phyloP scores from a whole-genome alignment of 30 jellyfish, hydroid and myxozoan genomes.

The Pelagia noctiluca region DNA sequence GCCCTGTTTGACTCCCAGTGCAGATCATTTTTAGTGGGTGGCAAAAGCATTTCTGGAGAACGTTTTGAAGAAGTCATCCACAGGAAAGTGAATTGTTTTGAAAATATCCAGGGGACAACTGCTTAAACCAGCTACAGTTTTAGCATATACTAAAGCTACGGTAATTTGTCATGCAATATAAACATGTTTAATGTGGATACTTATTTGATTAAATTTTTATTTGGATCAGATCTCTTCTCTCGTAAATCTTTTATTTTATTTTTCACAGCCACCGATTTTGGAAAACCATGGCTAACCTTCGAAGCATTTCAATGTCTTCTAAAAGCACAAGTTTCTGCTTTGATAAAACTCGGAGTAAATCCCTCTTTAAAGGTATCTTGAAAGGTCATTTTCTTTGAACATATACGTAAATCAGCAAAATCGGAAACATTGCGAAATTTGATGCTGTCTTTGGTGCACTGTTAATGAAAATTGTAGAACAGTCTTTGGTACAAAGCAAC shows the following conservation, averaged over 20 bases:
- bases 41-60: no score
- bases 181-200: not conserved
- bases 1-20: no score
- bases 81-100: no score
- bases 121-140: no score
- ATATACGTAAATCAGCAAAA: not conserved
- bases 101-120: no score
- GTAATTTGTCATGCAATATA: not conserved
- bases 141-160: not conserved
- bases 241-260: not conserved
- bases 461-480: no score
- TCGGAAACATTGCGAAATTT: no score
- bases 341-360: constrained; percentile 59
- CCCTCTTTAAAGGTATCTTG: constrained; percentile 50
- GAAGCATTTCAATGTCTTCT: constrained; percentile 69
- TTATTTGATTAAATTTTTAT: not conserved
- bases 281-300: constrained; percentile 76
- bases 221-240: not conserved
- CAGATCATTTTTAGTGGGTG: no score
- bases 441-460: no score
- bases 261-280: constrained; percentile 46
- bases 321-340: constrained; percentile 61
- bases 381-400: not conserved
- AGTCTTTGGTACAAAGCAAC: no score
- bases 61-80: no score